A percentile compares a stretch with the other conserved stretches of the same genome.
These are phyloP conservation scores for Diadophis punctatus DNA, from an alignment of 2,113 vertebrate genomes.

Conservation along the genomic window DNA sequence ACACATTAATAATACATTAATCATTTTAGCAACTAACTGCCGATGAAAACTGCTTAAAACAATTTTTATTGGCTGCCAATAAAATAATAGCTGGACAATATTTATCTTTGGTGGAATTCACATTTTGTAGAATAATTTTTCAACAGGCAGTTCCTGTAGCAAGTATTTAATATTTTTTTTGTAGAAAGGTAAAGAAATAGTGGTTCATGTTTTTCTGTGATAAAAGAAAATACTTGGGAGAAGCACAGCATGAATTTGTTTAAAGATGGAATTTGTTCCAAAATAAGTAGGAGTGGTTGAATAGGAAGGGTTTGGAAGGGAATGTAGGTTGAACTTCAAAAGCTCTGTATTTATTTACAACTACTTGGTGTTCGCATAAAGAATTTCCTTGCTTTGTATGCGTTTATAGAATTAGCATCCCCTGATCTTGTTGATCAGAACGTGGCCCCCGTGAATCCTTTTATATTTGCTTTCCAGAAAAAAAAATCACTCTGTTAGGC, in stretches of 20 bases:
- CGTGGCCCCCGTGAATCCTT: background rate
- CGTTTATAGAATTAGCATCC: conserved; percentile 1
- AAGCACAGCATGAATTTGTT: conserved; percentile 4
- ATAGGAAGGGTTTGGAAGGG: conserved; percentile 18
- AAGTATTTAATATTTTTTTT: background rate
- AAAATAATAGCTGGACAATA: background rate
- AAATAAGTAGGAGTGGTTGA: conserved; percentile 9
- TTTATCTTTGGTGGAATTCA: background rate
- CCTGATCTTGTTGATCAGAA: conserved; percentile 1
- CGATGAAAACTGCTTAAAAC: background rate
- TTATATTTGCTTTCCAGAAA: background rate
- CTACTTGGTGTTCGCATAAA: background rate
- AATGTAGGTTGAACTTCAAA: conserved; percentile 16
- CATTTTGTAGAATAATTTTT: background rate
- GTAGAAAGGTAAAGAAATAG: background rate
- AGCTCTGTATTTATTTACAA: conserved; percentile 21
- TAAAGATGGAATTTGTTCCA: background rate
- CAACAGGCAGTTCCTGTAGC: background rate
- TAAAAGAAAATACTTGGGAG: background rate
- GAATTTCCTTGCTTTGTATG: conserved; percentile 22
- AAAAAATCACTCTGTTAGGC: background rate
- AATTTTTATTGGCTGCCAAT: background rate
- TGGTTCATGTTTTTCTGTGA: background rate
- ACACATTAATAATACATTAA: conserved; percentile 3
- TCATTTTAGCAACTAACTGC: background rate